Base-by-base conservation (phyloP, 2,888 invertebrate species). In the Geophilus truncorum region DNA sequence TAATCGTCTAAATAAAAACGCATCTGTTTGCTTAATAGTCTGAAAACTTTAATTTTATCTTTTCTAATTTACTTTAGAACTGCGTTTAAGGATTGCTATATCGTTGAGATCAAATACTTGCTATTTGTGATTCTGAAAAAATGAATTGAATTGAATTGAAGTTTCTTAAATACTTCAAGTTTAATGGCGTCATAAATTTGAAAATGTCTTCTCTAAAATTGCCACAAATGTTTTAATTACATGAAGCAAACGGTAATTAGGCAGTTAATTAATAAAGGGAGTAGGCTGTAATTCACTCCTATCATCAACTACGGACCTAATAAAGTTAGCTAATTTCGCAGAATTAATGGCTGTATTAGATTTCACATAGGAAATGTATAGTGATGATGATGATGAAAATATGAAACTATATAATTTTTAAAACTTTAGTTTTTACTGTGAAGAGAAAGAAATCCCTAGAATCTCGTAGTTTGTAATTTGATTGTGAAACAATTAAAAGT, bases 211-310 rank as follows among this genome's bases (percentile, higher is more conserved):
- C 15, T 62, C 15, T 62, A 5, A 62, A 62, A 25, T 23, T 23
- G 62, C 28, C 9, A 62, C 62, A 62, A 62, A 62, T 62, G 62
- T 23, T 62, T 62, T 62, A 62, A 62, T 62, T 62, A 62, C 62
- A 62, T 15, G 25, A 12, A 45, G 12, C 21, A 62, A 62, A 62
- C 25, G 62, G 12, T 62, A 62, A 62, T 62, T 62, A 62, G 62
- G 12, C 62, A 62, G 62, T 62, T 62, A 62, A 62, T 62, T 62
- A 62, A 62, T 62, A 62, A 62, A 25, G 62, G 28, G 62, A 62
- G 25, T 28, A 23, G 62, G 25, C 7, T 9, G 62, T 62, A 62
- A 25, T 62, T 62, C 62, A 62, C 28, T 62, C 62, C 62, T 62
- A 25, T 62, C 62, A 62, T 62, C 62, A 25, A 25, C 25, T 62